A percentile compares a stretch with the other conserved stretches of the same genome.
Evolutionary conservation across 2,888 invertebrate species (phyloP).

Genomic region (Troides oblongomaculatus): DNA sequence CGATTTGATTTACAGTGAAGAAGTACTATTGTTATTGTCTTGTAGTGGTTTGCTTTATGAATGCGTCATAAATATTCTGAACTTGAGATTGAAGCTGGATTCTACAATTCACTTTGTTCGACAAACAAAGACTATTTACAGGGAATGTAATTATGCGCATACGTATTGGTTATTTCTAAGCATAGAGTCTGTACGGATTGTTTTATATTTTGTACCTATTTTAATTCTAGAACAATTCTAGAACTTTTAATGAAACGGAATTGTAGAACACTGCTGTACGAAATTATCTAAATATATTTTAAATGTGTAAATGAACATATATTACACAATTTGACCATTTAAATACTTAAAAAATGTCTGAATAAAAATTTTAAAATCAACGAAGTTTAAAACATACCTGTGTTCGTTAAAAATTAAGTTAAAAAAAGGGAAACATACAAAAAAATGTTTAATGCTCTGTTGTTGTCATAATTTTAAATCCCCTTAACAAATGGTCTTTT

Average conservation of each 20-base stretch:
- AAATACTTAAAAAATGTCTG: background rate
- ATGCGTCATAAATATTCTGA: background rate
- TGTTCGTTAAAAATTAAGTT: no score
- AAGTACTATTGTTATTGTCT: no score
- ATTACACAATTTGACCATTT: background rate
- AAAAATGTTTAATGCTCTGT: no score
- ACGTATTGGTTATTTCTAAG: slow-evolving; percentile 8
- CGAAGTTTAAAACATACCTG: no score
- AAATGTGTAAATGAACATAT: background rate
- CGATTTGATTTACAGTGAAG: no score
- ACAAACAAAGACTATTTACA: slow-evolving; percentile 18
- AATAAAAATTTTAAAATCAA: background rate
- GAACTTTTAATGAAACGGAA: background rate
- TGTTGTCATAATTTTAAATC: no score
- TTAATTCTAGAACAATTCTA: slow-evolving; percentile 1
- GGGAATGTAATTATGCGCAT: slow-evolving; percentile 23
- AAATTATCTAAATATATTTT: no score
- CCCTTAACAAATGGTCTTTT: no score
- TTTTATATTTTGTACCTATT: slow-evolving; percentile 12
- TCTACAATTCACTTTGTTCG: slow-evolving; percentile 11
- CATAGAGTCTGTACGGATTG: slow-evolving; percentile 5
- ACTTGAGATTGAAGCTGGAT: slow-evolving; percentile 1
- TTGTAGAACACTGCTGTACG: background rate
- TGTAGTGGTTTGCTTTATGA: background rate
- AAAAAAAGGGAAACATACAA: no score